phyloP scores from a whole-genome alignment of 2,113 vertebrate species.

The Oncorhynchus keta region DNA sequence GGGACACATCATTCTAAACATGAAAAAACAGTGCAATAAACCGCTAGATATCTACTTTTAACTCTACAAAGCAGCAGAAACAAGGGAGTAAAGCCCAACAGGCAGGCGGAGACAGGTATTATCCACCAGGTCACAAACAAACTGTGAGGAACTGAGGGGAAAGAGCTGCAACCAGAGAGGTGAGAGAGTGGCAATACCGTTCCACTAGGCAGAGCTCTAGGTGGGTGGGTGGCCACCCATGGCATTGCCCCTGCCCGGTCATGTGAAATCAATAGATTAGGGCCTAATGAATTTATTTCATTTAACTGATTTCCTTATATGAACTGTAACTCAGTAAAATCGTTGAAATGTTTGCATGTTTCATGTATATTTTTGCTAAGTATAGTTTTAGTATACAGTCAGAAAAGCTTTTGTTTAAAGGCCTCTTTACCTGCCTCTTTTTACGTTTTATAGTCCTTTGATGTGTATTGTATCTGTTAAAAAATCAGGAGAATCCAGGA shows the following conservation, averaged over 20 bases:
- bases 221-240: too few relatives aligned
- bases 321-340: too few relatives aligned
- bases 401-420: conserved; percentile 53
- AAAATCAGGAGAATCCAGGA: conserved; percentile 27
- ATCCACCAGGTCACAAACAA: conserved; percentile 43
- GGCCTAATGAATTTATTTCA: too few relatives aligned
- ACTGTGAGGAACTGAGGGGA: conserved; percentile 31
- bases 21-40: conserved; percentile 35
- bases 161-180: conserved; percentile 35
- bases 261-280: too few relatives aligned
- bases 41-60: conserved; percentile 21
- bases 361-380: background rate
- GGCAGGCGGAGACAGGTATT: conserved; percentile 24
- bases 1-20: conserved; percentile 24
- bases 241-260: too few relatives aligned
- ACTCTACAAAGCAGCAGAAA: background rate
- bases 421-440: conserved; percentile 50
- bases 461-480: conserved; percentile 50
- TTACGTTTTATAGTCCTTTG: conserved; percentile 49
- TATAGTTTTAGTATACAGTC: conserved; percentile 42
- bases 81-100: conserved; percentile 38
- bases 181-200: conserved; percentile 31
- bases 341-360: too few relatives aligned
- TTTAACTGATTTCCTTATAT: too few relatives aligned
- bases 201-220: background rate